Conservation (phyloP, 2,888 invertebrate genomes). For the Rhopalosiphum nymphaeae region DNA sequence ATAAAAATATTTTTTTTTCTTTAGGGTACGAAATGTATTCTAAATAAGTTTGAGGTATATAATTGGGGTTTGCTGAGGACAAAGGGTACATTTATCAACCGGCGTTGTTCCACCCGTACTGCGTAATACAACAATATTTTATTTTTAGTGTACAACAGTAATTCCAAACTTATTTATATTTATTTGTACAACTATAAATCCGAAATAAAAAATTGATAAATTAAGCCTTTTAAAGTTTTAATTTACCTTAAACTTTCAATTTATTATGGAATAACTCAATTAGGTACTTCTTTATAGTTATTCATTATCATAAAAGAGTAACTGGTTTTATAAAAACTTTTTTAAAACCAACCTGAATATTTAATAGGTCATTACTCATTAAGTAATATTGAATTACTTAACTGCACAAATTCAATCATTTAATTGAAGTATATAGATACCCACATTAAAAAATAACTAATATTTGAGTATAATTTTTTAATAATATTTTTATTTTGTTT, state of each 20-base stretch:
- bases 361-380: neutral
- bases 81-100: neutral
- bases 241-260: neutral
- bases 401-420: neutral
- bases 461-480: neutral
- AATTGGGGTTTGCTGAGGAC: neutral
- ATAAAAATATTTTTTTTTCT: neutral
- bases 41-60: neutral
- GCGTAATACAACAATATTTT: neutral
- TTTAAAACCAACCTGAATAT: slow-evolving; percentile 39
- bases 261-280: slow-evolving; percentile 4
- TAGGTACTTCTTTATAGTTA: neutral
- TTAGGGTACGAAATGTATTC: neutral
- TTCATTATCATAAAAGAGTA: slow-evolving; percentile 1
- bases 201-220: neutral
- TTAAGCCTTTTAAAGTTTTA: neutral
- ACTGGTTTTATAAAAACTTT: slow-evolving; percentile 21
- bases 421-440: neutral
- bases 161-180: neutral
- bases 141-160: neutral
- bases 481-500: neutral
- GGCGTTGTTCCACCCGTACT: neutral
- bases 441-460: neutral
- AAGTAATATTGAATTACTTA: neutral
- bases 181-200: neutral